Conservation (phyloP, 2,113 vertebrate species). For the Alectura lathami region DNA sequence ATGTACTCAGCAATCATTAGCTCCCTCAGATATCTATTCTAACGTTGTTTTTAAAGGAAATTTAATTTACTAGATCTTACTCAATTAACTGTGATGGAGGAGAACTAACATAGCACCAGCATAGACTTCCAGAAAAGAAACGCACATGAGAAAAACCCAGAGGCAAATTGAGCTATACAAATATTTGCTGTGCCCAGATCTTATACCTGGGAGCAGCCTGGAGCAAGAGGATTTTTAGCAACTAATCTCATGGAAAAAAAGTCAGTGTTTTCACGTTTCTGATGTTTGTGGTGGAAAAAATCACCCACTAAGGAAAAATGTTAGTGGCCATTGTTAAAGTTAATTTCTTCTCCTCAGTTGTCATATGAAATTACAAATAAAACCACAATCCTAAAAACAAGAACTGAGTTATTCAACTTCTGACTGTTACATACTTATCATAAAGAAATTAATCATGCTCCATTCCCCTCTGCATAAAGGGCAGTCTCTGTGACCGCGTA, state of each 20-base stretch:
- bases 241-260: not conserved
- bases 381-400: not conserved
- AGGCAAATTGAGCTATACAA: not conserved
- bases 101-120: not conserved
- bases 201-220: not conserved
- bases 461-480: accelerated
- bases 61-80: not conserved
- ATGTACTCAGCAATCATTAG: slow-evolving; percentile 5
- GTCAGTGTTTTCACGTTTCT: not conserved
- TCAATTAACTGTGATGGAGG: not conserved
- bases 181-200: not conserved
- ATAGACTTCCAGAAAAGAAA: not conserved
- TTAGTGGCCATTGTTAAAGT: not conserved
- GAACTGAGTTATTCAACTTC: not conserved
- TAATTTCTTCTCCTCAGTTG: not conserved
- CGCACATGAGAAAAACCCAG: not conserved
- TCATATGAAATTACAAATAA: not conserved
- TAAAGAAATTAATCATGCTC: not conserved
- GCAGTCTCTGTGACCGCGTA: not conserved
- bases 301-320: too few species aligned
- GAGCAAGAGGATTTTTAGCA: not conserved
- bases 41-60: not conserved
- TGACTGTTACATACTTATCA: not conserved
- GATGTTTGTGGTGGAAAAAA: not conserved
- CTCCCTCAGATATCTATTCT: not conserved